phyloP scores from a whole-genome alignment of 2,888 invertebrate species.

The Hypercompe scribonia region DNA sequence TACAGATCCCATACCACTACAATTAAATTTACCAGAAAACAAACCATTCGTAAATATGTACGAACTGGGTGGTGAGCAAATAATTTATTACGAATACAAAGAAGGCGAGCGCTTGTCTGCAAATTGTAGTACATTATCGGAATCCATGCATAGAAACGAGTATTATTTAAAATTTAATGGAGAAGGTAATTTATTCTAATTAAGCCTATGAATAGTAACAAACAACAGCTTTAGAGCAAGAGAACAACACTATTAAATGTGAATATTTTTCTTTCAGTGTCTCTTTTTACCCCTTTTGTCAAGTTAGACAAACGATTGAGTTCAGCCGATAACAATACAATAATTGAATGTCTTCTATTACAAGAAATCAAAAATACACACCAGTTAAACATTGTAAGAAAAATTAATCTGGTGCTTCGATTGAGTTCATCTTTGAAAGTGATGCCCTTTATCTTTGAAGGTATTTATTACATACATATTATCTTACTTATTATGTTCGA shows the following conservation, averaged over 20 bases:
- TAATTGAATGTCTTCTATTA: not conserved
- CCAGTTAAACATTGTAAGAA: accelerated
- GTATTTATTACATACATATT: not conserved
- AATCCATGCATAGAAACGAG: not conserved
- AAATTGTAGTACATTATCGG: not conserved
- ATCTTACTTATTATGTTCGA: not conserved
- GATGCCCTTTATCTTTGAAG: not conserved
- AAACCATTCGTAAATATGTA: not conserved
- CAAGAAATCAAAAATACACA: accelerated
- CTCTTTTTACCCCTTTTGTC: not conserved
- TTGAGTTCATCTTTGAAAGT: not conserved
- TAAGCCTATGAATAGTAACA: not conserved
- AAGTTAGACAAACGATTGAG: not conserved
- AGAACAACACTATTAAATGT: no score
- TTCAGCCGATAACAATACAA: not conserved
- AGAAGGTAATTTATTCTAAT: not conserved
- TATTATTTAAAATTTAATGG: not conserved
- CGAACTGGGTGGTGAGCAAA: not conserved
- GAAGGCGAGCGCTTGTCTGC: not conserved
- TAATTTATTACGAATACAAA: conserved; percentile 5
- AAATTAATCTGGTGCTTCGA: not conserved
- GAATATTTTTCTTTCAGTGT: not conserved
- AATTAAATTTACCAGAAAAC: not conserved
- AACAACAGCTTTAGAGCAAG: no score
- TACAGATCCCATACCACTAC: not conserved